Evolutionary conservation across 92 coral and sea anemone species (phyloP).

Genomic region (Epizoanthus scotinus): DNA sequence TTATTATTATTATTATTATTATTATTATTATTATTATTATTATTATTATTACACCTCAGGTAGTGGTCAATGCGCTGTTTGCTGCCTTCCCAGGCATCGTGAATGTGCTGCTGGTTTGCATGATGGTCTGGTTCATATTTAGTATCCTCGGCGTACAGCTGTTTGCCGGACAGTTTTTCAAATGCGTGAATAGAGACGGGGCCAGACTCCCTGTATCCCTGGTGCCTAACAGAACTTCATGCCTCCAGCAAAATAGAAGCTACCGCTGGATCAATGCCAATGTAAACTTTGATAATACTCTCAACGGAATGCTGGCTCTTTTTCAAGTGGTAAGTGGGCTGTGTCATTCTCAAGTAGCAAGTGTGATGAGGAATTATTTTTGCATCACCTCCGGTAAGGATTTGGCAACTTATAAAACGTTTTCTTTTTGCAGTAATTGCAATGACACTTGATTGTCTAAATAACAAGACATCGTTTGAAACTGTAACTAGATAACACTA

Average conservation of each 20-base stretch:
- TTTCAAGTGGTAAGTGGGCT: slow-evolving; percentile 42
- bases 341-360: too few relatives aligned
- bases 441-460: too few relatives aligned
- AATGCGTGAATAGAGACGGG: slow-evolving; percentile 40
- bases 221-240: slow-evolving; percentile 49
- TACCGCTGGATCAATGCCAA: slow-evolving; percentile 50
- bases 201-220: slow-evolving; percentile 27
- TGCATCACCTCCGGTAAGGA: too few relatives aligned
- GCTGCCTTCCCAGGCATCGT: slow-evolving; percentile 55
- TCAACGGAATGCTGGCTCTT: slow-evolving; percentile 47
- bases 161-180: slow-evolving; percentile 58
- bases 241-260: slow-evolving; percentile 29
- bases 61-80: slow-evolving; percentile 50
- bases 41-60: not conserved
- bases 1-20: too few relatives aligned
- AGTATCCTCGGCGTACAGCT: slow-evolving; percentile 56
- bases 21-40: too few relatives aligned
- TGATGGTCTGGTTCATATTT: slow-evolving; percentile 56
- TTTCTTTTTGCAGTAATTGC: too few relatives aligned
- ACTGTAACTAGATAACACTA: not conserved
- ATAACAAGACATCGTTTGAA: too few relatives aligned
- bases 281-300: slow-evolving; percentile 51
- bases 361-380: too few relatives aligned
- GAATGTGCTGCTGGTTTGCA: slow-evolving; percentile 50
- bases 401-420: too few relatives aligned